Percentiles rank a stretch among this genome's conserved stretches.
Conservation (phyloP, 2,888 invertebrate species). For the Philopedon plagiatum region DNA sequence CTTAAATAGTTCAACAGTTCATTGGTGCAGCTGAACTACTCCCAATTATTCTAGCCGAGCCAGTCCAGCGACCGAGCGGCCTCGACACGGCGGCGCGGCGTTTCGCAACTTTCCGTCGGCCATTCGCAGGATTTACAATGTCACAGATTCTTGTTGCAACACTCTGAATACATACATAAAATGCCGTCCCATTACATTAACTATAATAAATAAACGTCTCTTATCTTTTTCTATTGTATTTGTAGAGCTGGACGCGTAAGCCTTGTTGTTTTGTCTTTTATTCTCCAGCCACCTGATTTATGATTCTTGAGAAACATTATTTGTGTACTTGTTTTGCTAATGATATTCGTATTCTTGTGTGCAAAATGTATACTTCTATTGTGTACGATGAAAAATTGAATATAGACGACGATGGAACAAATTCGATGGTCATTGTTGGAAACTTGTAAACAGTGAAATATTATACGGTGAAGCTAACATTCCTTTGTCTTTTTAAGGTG, state of each 20-base stretch:
- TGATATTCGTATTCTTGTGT: background rate
- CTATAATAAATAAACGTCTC: constrained; percentile 33
- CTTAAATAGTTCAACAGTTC: background rate
- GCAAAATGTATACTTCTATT: too few species aligned
- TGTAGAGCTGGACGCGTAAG: background rate
- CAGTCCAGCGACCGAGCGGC: constrained; percentile 41
- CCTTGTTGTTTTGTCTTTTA: constrained; percentile 26
- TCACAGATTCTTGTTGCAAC: constrained; percentile 48
- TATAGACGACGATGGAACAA: too few species aligned
- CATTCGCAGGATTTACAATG: constrained; percentile 45
- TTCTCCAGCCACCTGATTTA: constrained; percentile 29
- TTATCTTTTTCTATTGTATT: constrained; percentile 27
- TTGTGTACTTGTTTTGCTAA: background rate
- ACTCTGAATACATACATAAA: constrained; percentile 37
- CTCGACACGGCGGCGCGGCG: constrained; percentile 46
- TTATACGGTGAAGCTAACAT: too few species aligned
- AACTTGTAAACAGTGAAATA: too few species aligned
- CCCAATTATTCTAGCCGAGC: constrained; percentile 19
- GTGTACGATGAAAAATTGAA: too few species aligned
- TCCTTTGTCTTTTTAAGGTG: too few species aligned
- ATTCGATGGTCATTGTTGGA: too few species aligned
- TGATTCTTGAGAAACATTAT: constrained; percentile 13
- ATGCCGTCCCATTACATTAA: constrained; percentile 14
- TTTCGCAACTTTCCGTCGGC: constrained; percentile 45
- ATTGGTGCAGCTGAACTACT: constrained; percentile 30